Conservation (phyloP, 2,888 invertebrate species). For the Amiota mariae region DNA sequence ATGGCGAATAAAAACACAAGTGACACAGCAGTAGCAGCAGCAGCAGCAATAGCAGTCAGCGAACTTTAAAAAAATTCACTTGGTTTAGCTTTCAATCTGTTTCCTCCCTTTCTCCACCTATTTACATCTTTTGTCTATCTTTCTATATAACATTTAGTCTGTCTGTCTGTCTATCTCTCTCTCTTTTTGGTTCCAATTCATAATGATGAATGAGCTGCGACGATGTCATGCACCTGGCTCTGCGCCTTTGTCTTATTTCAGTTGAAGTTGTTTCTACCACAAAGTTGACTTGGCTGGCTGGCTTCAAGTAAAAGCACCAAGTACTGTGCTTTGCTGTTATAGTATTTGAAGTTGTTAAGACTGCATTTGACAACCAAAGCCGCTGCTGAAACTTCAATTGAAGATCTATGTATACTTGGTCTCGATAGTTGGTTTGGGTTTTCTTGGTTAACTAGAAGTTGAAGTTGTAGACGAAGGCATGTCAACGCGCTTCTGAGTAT, state of each 20-base stretch:
- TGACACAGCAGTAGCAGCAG: background rate
- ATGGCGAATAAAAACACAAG: background rate
- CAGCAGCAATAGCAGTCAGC: conserved; percentile 16
- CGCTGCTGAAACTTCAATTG: conserved; percentile 7
- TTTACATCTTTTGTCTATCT: background rate
- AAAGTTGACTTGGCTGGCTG: no score
- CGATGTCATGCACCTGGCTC: background rate
- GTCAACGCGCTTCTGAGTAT: no score
- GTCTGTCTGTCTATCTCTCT: background rate
- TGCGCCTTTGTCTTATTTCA: background rate
- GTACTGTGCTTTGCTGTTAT: no score
- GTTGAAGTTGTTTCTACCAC: no score
- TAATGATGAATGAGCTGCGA: conserved; percentile 63
- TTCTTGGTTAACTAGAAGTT: background rate
- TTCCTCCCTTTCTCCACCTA: background rate
- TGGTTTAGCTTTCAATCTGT: background rate
- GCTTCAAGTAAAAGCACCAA: no score
- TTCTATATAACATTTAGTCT: conserved; percentile 18
- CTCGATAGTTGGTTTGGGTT: background rate
- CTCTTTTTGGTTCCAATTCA: conserved; percentile 42
- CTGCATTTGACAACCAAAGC: conserved; percentile 24
- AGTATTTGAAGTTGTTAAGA: background rate
- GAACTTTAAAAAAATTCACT: conserved; percentile 16
- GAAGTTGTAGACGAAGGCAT: no score
- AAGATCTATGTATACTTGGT: background rate